A percentile compares a stretch with the other conserved stretches of the same genome.
phyloP scores from a whole-genome alignment of 2,797 vertebrate genomes.

The Myotis daubentonii region DNA sequence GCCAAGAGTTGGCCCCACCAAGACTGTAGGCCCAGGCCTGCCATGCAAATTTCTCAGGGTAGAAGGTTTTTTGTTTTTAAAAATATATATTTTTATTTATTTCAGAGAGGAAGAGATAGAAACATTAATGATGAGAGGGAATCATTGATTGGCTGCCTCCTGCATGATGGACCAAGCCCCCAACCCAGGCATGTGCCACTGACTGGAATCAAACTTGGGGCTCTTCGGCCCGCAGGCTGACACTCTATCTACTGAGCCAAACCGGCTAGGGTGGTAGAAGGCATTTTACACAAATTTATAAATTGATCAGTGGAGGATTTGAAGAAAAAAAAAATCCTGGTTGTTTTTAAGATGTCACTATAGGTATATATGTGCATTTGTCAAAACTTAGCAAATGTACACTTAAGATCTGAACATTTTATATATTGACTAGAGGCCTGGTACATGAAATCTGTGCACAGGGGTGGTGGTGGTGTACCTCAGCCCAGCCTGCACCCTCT shows the following conservation, averaged over 20 bases:
- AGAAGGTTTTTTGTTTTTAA: background rate
- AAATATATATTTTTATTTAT: no score
- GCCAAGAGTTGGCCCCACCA: background rate
- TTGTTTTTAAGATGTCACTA: constrained; percentile 29
- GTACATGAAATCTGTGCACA: no score
- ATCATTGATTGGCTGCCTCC: no score
- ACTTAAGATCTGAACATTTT: background rate
- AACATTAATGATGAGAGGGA: no score
- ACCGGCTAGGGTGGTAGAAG: background rate
- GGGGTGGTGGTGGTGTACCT: no score
- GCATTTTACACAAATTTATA: constrained; percentile 9
- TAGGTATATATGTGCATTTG: background rate
- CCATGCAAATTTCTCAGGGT: background rate
- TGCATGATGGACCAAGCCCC: no score
- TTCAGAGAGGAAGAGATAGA: no score
- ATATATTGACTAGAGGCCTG: background rate
- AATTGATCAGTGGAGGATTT: background rate
- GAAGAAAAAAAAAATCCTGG: background rate
- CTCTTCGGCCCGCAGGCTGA: no score
- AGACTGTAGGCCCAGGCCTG: background rate
- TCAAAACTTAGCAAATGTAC: constrained; percentile 33
- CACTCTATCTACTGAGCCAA: no score
- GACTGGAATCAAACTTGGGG: no score
- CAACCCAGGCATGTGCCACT: no score
- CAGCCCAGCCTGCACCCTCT: no score